Evolutionary conservation across 2,113 vertebrate species (phyloP).

Genomic region (Catharus fuscescens): DNA sequence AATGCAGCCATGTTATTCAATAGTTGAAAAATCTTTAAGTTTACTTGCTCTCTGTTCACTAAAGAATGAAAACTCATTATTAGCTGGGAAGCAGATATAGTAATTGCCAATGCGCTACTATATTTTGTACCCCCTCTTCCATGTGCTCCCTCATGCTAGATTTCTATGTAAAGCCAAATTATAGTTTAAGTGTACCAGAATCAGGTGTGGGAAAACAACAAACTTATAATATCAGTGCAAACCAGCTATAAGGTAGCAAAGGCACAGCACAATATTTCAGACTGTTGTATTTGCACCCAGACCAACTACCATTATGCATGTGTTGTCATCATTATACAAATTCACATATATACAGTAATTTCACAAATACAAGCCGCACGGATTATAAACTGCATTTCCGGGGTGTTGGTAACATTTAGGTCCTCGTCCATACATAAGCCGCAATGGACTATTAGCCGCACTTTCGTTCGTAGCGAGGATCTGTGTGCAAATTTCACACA

Average conservation of each 20-base stretch:
- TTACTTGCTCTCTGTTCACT: not conserved
- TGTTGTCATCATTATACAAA: not conserved
- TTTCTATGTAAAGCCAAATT: not conserved
- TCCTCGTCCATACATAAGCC: no score
- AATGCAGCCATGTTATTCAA: not conserved
- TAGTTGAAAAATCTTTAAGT: not conserved
- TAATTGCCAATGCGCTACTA: not conserved
- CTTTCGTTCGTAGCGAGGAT: no score
- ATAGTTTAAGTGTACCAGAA: not conserved
- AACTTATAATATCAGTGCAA: not conserved
- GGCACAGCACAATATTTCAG: not conserved
- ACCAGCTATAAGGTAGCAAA: not conserved
- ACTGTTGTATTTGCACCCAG: not conserved
- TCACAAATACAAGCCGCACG: no score
- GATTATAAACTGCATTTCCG: no score
- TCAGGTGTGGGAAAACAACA: not conserved
- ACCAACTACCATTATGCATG: rapidly evolving
- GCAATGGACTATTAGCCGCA: no score
- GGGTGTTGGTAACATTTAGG: no score
- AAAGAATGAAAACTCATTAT: not conserved
- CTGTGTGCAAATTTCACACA: no score
- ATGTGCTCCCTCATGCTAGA: not conserved
- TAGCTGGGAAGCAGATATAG: not conserved
- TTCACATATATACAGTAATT: no score
- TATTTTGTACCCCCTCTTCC: not conserved